Evolutionary conservation across 1,140 invertebrate species (phyloP).

Genomic region (Andricus grossulariae): DNA sequence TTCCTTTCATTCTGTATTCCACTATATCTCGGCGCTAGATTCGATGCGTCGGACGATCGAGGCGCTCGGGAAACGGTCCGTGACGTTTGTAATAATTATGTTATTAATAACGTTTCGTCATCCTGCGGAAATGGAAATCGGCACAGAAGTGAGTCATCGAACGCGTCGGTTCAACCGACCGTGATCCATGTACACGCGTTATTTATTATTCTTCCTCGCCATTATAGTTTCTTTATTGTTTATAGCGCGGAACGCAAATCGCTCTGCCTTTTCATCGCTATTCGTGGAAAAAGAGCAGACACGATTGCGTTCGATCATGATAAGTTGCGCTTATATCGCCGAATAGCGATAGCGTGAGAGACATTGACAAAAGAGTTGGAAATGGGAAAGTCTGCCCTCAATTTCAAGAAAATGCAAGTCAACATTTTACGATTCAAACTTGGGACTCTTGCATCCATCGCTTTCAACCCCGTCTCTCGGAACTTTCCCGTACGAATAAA

Average conservation of each 20-base stretch:
- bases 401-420: too few species aligned
- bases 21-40: constrained; percentile 44
- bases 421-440: too few species aligned
- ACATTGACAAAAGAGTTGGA: too few species aligned
- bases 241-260: constrained; percentile 25
- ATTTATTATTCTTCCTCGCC: constrained; percentile 20
- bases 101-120: constrained; percentile 55
- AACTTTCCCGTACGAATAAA: too few species aligned
- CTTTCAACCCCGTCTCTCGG: too few species aligned
- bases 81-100: constrained; percentile 54
- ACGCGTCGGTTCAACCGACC: constrained; percentile 42
- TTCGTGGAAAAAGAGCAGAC: constrained; percentile 1
- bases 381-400: too few species aligned
- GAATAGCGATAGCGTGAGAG: too few species aligned
- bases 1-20: constrained; percentile 38
- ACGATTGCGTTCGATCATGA: not conserved
- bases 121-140: constrained; percentile 62
- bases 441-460: too few species aligned
- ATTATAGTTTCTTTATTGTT: constrained; percentile 25
- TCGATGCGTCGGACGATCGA: constrained; percentile 39
- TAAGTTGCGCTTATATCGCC: too few species aligned
- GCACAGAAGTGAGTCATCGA: constrained; percentile 49
- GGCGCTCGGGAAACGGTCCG: constrained; percentile 39
- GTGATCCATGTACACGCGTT: constrained; percentile 45
- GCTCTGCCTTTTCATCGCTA: constrained; percentile 21